phyloP scores from a whole-genome alignment of 2,113 vertebrate species.

The Lophius piscatorius region DNA sequence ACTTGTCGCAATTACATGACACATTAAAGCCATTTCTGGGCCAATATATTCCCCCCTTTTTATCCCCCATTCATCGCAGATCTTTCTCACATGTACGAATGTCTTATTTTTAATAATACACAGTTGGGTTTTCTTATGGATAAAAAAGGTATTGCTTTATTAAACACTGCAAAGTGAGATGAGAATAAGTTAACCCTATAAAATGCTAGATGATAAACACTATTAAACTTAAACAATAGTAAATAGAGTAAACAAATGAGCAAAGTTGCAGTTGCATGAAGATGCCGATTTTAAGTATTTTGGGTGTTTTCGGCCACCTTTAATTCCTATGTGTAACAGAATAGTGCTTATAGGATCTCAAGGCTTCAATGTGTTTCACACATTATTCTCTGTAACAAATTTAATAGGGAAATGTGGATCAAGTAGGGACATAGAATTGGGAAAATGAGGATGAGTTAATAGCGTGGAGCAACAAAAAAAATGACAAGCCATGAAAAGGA shows the following conservation, averaged over 20 bases:
- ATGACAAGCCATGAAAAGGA: no score
- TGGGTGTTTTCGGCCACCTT: background rate
- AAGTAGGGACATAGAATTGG: no score
- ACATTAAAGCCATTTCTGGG: constrained; percentile 61
- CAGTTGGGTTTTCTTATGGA: constrained; percentile 4
- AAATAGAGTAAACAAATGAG: background rate
- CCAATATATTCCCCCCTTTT: constrained; percentile 2
- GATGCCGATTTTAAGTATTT: background rate
- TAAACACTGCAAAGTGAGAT: background rate
- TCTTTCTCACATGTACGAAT: constrained; percentile 17
- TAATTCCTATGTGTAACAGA: no score
- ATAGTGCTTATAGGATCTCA: background rate
- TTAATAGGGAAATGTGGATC: no score
- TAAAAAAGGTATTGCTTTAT: background rate
- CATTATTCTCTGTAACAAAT: background rate
- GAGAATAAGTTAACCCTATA: background rate
- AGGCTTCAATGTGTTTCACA: background rate
- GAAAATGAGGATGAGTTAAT: background rate
- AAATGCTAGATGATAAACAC: background rate
- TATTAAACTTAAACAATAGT: background rate
- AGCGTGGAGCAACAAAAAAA: background rate
- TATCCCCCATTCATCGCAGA: constrained; percentile 8
- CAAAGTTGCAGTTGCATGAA: background rate
- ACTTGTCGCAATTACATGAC: constrained; percentile 67
- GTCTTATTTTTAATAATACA: constrained; percentile 33